Base-by-base conservation (phyloP, 2,888 invertebrate genomes). In the Xestia c-nigrum region DNA sequence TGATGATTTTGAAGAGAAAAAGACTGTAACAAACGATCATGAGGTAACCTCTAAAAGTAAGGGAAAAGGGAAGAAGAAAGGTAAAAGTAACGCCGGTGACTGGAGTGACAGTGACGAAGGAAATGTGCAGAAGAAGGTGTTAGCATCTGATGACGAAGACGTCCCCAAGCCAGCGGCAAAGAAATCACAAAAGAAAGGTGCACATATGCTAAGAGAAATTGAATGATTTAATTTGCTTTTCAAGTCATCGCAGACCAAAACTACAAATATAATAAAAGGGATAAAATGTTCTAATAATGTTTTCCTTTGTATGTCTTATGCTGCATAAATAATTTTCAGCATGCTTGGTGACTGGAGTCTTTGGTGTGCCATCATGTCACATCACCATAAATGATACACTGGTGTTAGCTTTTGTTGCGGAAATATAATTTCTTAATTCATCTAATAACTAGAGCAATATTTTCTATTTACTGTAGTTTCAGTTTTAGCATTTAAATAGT, bases 1-100 rank as follows among this genome's bases (percentile, higher is more conserved):
- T 65, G 97, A 97, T 43, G 97, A 97, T 72, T 93, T 97, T 67
- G 97, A 97, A 71, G 94, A 95, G 43, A 96, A 94, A 85, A 93
- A 93, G 75, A 80, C 87, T 63, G 74, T 86, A 71, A 85, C 89
- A 57, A 92, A 91, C 80, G 96, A 96, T 74, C 90, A 90, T 80
- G 95, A 95, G 81, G 87, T 97, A 97, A 97, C 97, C 97, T 96
- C 97, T 88, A 97, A 97, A 94, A 92, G 91, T 77, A 97, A 97
- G 92, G 92, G 93, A 78, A 95, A 94, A 86, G 95, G 96, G 59
- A 96, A 96, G 89, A 97, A 97, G 91, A 97, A 97, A 90, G 94
- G 94, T 31, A 96, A 95, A 92, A 96, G 94, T 83, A 92, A 94
- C 55, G 91, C 94, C 79, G 96, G 95, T 67, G 97, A 97, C 80